phyloP scores from a whole-genome alignment of 2,113 vertebrate genomes.

The Datnioides undecimradiatus region DNA sequence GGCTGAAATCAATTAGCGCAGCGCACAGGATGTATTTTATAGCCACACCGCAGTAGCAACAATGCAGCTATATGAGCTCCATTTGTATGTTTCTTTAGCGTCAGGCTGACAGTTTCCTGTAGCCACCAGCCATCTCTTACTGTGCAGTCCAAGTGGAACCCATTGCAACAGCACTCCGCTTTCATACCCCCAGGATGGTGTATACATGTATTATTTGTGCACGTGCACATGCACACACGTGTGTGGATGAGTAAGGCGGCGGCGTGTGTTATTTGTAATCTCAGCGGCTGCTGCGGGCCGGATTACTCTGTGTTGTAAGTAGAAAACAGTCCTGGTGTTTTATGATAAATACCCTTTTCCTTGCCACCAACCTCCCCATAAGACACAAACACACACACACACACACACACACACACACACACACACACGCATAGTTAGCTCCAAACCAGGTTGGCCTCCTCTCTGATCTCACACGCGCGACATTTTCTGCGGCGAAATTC shows the following conservation, averaged over 20 bases:
- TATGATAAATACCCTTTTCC: conserved; percentile 70
- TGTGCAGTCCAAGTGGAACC: conserved; percentile 45
- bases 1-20: conserved; percentile 49
- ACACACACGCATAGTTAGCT: conserved; percentile 39
- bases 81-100: conserved; percentile 37
- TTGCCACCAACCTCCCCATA: conserved; percentile 23
- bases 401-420: conserved; percentile 12
- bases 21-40: conserved; percentile 3
- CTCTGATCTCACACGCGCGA: conserved; percentile 57
- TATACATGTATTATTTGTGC: conserved; percentile 19
- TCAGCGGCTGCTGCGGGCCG: conserved; percentile 56
- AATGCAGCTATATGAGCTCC: conserved; percentile 2
- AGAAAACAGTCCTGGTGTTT: conserved; percentile 58
- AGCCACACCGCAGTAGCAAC: conserved; percentile 4
- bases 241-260: not conserved
- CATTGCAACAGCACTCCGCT: conserved; percentile 14
- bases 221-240: not conserved
- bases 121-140: conserved; percentile 34
- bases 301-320: conserved; percentile 58
- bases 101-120: conserved; percentile 21
- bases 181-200: conserved; percentile 48
- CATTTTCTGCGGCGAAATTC: conserved; percentile 68
- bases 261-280: conserved; percentile 57
- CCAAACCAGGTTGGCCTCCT: conserved; percentile 36
- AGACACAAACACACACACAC: conserved; percentile 17